phyloP scores from a whole-genome alignment of 2,113 vertebrate genomes.

The Ophiodon elongatus region DNA sequence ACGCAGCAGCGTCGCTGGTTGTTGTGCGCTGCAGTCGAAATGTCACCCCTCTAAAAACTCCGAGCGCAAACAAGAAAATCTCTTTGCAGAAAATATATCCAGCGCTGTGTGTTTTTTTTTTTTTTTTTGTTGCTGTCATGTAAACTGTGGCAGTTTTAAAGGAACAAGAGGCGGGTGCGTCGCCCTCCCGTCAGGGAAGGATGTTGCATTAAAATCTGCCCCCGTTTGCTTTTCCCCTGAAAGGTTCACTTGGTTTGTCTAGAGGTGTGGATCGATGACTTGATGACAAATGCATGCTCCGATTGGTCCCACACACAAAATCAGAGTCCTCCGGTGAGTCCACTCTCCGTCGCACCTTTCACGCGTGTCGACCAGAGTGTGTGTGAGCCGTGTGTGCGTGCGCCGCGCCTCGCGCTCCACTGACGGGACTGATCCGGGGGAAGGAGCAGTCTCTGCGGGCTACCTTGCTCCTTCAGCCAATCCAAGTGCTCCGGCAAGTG shows the following conservation, averaged over 20 bases:
- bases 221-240: conserved; percentile 39
- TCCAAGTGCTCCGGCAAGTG: conserved; percentile 74
- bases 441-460: conserved; percentile 76
- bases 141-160: conserved; percentile 54
- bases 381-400: conserved; percentile 25
- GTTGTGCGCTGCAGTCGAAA: conserved; percentile 28
- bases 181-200: conserved; percentile 52
- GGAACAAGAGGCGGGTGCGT: conserved; percentile 53
- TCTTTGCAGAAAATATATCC: conserved; percentile 52
- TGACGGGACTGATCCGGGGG: conserved; percentile 70
- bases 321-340: conserved; percentile 58
- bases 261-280: conserved; percentile 56
- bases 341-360: conserved; percentile 43
- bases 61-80: conserved; percentile 3
- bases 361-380: conserved; percentile 37
- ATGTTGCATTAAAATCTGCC: conserved; percentile 62
- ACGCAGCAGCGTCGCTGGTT: conserved; percentile 26
- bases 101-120: conserved; percentile 40
- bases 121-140: conserved; percentile 28
- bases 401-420: conserved; percentile 67
- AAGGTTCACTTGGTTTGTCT: conserved; percentile 47
- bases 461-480: conserved; percentile 82
- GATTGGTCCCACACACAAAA: conserved; percentile 32
- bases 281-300: conserved; percentile 70
- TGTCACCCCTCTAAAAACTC: conserved; percentile 8